Conservation (phyloP, 2,113 vertebrate species). For the Polyodon spathula region DNA sequence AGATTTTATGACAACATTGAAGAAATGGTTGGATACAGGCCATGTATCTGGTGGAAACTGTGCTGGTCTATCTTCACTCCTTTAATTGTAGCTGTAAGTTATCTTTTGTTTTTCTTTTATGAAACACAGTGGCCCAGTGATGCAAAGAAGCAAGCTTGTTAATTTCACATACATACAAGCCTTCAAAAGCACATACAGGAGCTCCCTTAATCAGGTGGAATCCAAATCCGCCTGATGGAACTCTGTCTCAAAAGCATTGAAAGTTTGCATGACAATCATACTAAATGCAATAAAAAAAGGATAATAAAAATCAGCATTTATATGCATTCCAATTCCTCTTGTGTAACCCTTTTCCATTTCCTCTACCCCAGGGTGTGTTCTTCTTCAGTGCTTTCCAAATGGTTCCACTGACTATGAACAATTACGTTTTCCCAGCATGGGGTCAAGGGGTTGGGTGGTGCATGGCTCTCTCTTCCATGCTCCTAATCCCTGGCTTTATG, state of each 20-base stretch:
- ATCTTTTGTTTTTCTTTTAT: background rate
- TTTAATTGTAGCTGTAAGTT: constrained; percentile 88
- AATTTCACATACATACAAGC: background rate
- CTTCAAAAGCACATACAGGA: no score
- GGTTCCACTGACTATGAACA: constrained; percentile 92
- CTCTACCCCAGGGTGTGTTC: constrained; percentile 81
- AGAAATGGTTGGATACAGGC: constrained; percentile 92
- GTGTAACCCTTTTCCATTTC: constrained; percentile 23
- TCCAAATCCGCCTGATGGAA: no score
- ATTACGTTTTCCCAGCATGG: constrained; percentile 92
- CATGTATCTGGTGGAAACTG: constrained; percentile 95
- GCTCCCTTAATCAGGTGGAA: no score
- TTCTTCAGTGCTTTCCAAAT: constrained; percentile 95
- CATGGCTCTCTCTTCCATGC: constrained; percentile 96
- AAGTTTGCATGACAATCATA: no score
- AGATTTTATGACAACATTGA: constrained; percentile 96
- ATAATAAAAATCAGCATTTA: constrained; percentile 19
- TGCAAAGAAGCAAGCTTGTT: background rate
- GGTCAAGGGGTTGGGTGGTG: constrained; percentile 96
- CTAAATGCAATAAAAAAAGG: no score
- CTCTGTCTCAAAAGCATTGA: no score
- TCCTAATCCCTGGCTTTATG: constrained; percentile 96
- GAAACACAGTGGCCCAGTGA: background rate
- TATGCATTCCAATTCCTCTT: background rate
- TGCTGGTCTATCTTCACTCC: constrained; percentile 97